These are phyloP conservation scores for Gymnogyps californianus DNA, from an alignment of 2,113 vertebrate genomes.

Conservation along the genomic window DNA sequence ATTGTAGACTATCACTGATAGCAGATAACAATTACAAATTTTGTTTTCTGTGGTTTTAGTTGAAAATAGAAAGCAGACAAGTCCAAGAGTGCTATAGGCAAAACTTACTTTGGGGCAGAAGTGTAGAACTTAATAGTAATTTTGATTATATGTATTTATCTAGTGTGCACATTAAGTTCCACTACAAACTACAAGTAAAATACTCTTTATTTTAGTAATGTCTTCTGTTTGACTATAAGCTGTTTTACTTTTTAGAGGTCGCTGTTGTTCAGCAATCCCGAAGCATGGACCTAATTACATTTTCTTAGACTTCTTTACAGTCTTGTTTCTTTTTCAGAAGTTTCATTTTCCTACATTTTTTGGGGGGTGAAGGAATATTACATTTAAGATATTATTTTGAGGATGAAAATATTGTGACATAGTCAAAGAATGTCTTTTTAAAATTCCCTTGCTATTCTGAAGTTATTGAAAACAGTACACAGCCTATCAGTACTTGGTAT, in stretches of 20 bases:
- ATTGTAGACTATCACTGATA: background rate
- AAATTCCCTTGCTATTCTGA: background rate
- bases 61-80: background rate
- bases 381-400: background rate
- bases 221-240: background rate
- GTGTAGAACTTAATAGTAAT: background rate
- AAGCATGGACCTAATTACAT: accelerated
- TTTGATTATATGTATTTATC: background rate
- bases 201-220: background rate
- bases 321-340: background rate
- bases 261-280: background rate
- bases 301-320: background rate
- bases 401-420: background rate
- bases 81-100: background rate
- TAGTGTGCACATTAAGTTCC: background rate
- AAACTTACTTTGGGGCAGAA: background rate
- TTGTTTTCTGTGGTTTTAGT: background rate
- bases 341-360: background rate
- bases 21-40: background rate
- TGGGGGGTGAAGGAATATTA: background rate
- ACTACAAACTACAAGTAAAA: background rate
- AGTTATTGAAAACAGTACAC: background rate
- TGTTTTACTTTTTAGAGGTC: background rate
- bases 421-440: background rate
- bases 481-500: background rate